Evolutionary conservation across 2,888 invertebrate species (phyloP).

Genomic region (Julus scanicus): DNA sequence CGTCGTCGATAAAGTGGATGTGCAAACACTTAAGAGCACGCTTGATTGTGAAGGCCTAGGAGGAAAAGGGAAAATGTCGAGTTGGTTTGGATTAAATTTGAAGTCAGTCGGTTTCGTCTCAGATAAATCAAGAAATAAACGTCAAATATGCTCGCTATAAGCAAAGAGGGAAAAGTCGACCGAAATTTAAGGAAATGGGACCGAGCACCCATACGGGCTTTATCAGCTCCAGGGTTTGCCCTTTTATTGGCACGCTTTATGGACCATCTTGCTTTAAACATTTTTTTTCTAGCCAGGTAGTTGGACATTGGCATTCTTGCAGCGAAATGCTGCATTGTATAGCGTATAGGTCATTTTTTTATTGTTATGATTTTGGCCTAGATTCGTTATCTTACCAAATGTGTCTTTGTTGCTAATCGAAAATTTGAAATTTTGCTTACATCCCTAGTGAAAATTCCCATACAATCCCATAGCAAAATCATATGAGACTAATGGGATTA

Average conservation of each 20-base stretch:
- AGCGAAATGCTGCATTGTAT: too few relatives aligned
- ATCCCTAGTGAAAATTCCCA: too few relatives aligned
- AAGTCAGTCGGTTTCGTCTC: constrained; percentile 5
- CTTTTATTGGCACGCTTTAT: constrained; percentile 14
- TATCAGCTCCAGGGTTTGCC: neutral
- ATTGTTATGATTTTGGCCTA: too few relatives aligned
- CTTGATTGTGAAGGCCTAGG: constrained; percentile 10
- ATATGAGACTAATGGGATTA: too few relatives aligned
- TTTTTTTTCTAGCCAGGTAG: constrained; percentile 16
- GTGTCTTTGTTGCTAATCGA: too few relatives aligned
- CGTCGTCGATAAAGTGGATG: constrained; percentile 25
- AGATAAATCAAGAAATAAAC: constrained; percentile 20
- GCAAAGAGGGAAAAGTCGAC: neutral
- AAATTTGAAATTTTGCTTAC: too few relatives aligned
- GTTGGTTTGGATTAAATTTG: constrained; percentile 16
- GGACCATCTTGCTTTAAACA: neutral
- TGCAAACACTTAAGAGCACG: constrained; percentile 24
- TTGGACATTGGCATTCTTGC: neutral
- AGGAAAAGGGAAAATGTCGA: constrained; percentile 19
- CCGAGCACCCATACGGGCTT: constrained; percentile 3
- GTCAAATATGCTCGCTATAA: constrained; percentile 22
- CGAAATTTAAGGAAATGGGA: constrained; percentile 27
- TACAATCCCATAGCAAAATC: too few relatives aligned
- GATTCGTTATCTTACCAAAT: too few relatives aligned
- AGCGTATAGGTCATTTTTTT: too few relatives aligned